phyloP scores from a whole-genome alignment of 2,888 invertebrate genomes.

The Carabus problematicus region DNA sequence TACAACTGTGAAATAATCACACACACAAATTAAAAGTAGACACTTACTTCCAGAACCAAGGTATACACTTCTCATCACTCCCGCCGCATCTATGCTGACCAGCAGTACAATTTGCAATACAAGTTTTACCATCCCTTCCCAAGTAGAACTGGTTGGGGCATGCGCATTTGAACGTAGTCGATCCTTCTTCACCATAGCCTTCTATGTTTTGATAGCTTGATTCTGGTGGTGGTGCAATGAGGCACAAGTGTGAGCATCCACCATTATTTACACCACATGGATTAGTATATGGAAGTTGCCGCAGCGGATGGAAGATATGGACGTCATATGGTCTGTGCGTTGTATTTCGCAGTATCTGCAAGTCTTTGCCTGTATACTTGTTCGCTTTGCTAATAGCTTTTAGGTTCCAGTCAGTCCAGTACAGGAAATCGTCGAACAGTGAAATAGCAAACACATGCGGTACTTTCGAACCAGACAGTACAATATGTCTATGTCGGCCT shows the following conservation, averaged over 20 bases:
- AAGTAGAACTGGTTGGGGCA: slow-evolving; percentile 96
- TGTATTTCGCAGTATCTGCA: slow-evolving; percentile 81
- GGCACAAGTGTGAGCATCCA: slow-evolving; percentile 94
- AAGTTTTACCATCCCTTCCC: slow-evolving; percentile 81
- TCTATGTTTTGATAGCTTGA: slow-evolving; percentile 80
- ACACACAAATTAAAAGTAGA: slow-evolving; percentile 4
- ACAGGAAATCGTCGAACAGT: slow-evolving; percentile 91
- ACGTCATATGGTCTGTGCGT: slow-evolving; percentile 96
- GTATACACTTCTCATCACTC: slow-evolving; percentile 74
- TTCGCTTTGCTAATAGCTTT: slow-evolving; percentile 91
- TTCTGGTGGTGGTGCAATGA: slow-evolving; percentile 83
- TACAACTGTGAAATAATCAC: background rate
- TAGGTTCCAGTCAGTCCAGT: slow-evolving; percentile 99
- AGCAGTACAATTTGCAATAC: slow-evolving; percentile 92
- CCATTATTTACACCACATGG: slow-evolving; percentile 94
- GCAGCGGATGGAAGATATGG: slow-evolving; percentile 87
- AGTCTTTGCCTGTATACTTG: slow-evolving; percentile 85
- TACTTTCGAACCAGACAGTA: slow-evolving; percentile 79
- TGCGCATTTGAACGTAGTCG: slow-evolving; percentile 81
- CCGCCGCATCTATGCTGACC: slow-evolving; percentile 83
- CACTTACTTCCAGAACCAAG: slow-evolving; percentile 80
- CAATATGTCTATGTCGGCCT: slow-evolving; percentile 85
- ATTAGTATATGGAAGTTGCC: slow-evolving; percentile 84
- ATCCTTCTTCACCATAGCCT: slow-evolving; percentile 81
- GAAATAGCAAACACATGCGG: slow-evolving; percentile 96